phyloP scores from a whole-genome alignment of 2,888 invertebrate species.

The Ophion ellenae region DNA sequence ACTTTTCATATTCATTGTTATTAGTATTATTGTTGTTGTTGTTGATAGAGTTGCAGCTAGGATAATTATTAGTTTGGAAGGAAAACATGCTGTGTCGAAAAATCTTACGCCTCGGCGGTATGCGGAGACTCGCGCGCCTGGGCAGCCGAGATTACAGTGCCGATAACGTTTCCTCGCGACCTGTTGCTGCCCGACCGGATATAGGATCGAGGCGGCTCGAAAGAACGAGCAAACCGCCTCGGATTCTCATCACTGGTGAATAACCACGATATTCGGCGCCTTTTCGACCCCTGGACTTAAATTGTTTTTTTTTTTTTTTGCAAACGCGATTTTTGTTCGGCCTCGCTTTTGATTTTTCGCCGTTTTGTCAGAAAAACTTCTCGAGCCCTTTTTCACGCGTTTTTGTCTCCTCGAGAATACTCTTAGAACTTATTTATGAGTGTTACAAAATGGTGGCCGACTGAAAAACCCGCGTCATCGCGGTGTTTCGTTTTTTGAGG shows the following conservation, averaged over 20 bases:
- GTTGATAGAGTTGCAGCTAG: background rate
- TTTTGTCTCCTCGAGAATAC: no score
- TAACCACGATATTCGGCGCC: background rate
- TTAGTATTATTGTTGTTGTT: background rate
- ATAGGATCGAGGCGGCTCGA: slow-evolving; percentile 6
- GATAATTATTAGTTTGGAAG: slow-evolving; percentile 53
- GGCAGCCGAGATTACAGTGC: slow-evolving; percentile 58
- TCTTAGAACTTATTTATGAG: no score
- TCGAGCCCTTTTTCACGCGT: no score
- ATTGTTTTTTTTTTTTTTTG: background rate
- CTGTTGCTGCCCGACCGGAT: background rate
- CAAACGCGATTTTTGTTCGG: background rate
- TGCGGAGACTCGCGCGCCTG: slow-evolving; percentile 1
- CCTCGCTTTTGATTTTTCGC: background rate
- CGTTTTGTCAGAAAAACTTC: background rate
- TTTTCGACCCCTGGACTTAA: background rate
- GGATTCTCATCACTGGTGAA: slow-evolving; percentile 87
- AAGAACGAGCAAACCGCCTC: slow-evolving; percentile 81
- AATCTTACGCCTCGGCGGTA: slow-evolving; percentile 32
- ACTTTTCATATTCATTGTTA: background rate
- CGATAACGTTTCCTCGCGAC: slow-evolving; percentile 3
- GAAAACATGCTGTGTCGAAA: slow-evolving; percentile 66
- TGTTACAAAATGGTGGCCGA: no score
- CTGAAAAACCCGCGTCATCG: no score
- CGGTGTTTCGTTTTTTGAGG: no score